Percentiles rank a stretch among this genome's conserved stretches.
These are phyloP conservation scores for Drosophila funebris DNA, from an alignment of 1,140 invertebrate genomes.

Conservation along the genomic window DNA sequence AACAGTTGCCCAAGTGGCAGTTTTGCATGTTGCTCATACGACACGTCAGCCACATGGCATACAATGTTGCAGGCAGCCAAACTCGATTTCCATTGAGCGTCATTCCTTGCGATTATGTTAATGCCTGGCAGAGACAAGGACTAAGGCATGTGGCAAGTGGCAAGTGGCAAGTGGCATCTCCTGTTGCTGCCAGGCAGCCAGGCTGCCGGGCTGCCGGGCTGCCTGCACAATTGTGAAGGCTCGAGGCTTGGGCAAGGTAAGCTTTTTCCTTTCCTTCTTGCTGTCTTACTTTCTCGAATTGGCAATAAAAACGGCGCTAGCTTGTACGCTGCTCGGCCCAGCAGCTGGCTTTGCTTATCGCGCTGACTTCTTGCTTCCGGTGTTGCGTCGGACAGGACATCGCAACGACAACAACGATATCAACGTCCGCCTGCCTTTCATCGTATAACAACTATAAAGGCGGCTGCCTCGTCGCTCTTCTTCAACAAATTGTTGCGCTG, in stretches of 20 bases:
- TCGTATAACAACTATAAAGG: conserved; percentile 41
- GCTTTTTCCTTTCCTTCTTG: conserved; percentile 4
- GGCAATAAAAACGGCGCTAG: conserved; percentile 60
- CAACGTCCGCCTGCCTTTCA: conserved; percentile 11
- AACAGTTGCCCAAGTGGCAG: conserved; percentile 54
- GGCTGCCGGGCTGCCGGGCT: neutral
- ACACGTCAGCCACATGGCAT: conserved; percentile 41
- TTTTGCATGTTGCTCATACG: conserved; percentile 60
- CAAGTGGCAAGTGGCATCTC: conserved; percentile 29
- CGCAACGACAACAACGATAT: no score
- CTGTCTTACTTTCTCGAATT: conserved; percentile 19
- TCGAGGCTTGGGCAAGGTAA: conserved; percentile 38
- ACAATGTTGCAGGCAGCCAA: conserved; percentile 43
- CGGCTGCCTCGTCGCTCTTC: conserved; percentile 33
- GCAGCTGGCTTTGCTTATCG: conserved; percentile 60
- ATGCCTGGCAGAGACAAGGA: conserved; percentile 24
- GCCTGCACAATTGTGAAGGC: conserved; percentile 42
- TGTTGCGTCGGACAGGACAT: conserved; percentile 53
- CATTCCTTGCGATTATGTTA: conserved; percentile 62
- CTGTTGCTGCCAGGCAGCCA: conserved; percentile 31
- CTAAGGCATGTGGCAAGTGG: no score
- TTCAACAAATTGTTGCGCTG: conserved; percentile 78
- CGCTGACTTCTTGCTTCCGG: conserved; percentile 77
- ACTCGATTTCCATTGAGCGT: conserved; percentile 53
- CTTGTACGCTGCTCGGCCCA: conserved; percentile 38